These are phyloP conservation scores for Polyommatus icarus DNA, from an alignment of 2,888 invertebrate genomes.

Conservation along the genomic window DNA sequence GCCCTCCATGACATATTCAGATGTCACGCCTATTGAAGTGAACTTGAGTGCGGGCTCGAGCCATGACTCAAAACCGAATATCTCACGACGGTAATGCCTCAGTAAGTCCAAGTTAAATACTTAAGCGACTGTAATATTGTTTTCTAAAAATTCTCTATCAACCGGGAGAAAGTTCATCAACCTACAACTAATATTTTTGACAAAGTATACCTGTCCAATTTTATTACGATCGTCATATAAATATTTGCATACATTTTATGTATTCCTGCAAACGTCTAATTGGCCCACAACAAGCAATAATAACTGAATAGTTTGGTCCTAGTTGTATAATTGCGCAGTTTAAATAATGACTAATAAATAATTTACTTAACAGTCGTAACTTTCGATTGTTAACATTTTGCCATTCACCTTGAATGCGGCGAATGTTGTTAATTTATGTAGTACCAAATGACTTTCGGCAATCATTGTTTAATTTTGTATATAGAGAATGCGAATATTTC, in stretches of 20 bases:
- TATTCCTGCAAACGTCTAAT: not conserved
- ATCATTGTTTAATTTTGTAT: no score
- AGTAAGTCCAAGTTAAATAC: slow-evolving; percentile 44
- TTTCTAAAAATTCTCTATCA: not conserved
- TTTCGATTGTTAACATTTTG: slow-evolving; percentile 14
- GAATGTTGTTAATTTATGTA: slow-evolving; percentile 22
- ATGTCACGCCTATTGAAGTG: slow-evolving; percentile 50
- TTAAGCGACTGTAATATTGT: not conserved
- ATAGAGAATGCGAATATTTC: not conserved
- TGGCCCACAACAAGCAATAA: not conserved
- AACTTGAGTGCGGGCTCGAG: slow-evolving; percentile 51
- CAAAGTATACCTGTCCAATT: not conserved
- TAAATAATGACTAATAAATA: slow-evolving; percentile 5
- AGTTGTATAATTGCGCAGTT: not conserved
- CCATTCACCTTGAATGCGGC: slow-evolving; percentile 32
- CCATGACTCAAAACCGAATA: slow-evolving; percentile 56
- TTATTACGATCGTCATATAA: no score
- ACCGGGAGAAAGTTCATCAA: not conserved
- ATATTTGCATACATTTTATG: not conserved
- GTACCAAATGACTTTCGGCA: not conserved
- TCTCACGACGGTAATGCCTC: slow-evolving; percentile 52
- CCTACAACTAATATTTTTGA: not conserved
- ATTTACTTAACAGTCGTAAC: slow-evolving; percentile 15
- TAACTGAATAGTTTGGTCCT: not conserved
- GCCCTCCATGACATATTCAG: slow-evolving; percentile 58